These are phyloP conservation scores for Acanthaster planci DNA, from an alignment of 35 echinoderm and acorn worm species.

Conservation along the genomic window DNA sequence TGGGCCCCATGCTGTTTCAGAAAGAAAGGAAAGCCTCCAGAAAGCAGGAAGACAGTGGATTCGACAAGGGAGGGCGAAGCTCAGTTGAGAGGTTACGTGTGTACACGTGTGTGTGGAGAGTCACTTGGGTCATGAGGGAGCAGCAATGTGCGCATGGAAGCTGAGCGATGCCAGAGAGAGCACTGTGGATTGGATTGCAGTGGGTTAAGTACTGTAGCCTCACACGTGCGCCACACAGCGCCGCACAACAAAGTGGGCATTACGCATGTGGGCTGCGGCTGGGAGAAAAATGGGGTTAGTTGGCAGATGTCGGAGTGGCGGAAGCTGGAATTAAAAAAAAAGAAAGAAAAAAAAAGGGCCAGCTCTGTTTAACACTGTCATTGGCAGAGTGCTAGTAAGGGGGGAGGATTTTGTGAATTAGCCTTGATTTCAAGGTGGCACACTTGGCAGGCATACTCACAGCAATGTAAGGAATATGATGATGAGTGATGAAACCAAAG, in stretches of 20 bases:
- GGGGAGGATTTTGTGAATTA: not conserved
- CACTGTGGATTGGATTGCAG: not conserved
- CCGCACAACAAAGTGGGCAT: not conserved
- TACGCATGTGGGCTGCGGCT: not conserved
- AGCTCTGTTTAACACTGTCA: not conserved
- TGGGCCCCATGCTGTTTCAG: not conserved
- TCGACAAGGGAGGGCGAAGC: not conserved
- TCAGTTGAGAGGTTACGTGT: not conserved
- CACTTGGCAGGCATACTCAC: not conserved
- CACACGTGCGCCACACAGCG: not conserved
- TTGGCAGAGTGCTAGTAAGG: not conserved
- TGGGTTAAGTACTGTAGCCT: not conserved
- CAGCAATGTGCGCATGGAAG: not conserved
- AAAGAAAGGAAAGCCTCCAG: not conserved
- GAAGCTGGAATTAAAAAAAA: not conserved
- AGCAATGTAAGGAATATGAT: not conserved
- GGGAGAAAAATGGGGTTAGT: not conserved
- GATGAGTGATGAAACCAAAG: not conserved
- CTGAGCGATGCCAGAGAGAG: not conserved
- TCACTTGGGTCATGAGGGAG: not conserved
- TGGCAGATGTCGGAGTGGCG: not conserved
- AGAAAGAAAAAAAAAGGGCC: too few relatives aligned
- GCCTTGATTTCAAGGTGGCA: not conserved
- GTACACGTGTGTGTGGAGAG: not conserved
- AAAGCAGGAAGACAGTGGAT: too few relatives aligned